Evolutionary conservation across 2,888 invertebrate genomes (phyloP).

Genomic region (Rhorus exstirpatorius): DNA sequence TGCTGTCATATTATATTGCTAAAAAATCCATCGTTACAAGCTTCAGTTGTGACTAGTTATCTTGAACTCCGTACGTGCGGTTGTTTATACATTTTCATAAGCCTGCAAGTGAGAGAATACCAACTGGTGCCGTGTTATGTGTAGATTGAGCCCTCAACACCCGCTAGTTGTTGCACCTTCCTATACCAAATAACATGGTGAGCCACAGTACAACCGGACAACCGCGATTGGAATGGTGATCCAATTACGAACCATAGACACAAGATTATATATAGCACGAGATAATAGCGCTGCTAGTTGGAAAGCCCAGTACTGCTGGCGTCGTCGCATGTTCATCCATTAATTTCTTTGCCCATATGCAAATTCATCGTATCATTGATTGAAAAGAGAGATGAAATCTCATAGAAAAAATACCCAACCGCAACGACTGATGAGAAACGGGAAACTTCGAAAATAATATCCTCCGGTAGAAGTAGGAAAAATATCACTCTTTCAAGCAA

Average conservation of each 20-base stretch:
- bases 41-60: background rate
- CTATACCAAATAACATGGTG: slow-evolving; percentile 70
- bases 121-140: slow-evolving; percentile 13
- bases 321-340: slow-evolving; percentile 73
- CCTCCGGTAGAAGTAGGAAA: too few species aligned
- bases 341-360: slow-evolving; percentile 73
- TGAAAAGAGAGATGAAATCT: slow-evolving; percentile 12
- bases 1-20: too few species aligned
- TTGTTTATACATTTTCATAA: slow-evolving; percentile 1
- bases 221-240: slow-evolving; percentile 76
- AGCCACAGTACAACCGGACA: slow-evolving; percentile 71
- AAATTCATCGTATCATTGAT: slow-evolving; percentile 50
- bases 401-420: slow-evolving; percentile 5
- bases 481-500: too few species aligned
- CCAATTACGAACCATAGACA: slow-evolving; percentile 71
- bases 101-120: slow-evolving; percentile 39
- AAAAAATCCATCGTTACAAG: background rate
- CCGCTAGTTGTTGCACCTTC: slow-evolving; percentile 58
- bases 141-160: slow-evolving; percentile 65
- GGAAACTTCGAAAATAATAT: background rate
- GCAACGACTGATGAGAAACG: background rate
- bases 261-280: slow-evolving; percentile 73
- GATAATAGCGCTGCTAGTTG: slow-evolving; percentile 62
- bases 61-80: background rate
- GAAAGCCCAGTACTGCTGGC: slow-evolving; percentile 26